phyloP scores from a whole-genome alignment of 2,888 invertebrate species.

The Mythimna lalbum region DNA sequence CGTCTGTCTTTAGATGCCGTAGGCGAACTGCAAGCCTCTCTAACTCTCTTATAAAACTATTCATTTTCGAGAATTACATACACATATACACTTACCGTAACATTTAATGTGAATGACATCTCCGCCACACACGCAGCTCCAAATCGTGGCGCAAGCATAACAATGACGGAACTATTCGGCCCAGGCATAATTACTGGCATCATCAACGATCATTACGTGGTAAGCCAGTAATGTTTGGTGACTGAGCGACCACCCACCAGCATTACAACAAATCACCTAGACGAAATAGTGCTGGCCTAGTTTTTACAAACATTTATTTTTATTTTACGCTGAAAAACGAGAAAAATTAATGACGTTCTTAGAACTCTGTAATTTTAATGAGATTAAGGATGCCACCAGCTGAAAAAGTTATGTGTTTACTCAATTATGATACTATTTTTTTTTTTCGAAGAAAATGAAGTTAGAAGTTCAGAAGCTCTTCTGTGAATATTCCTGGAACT shows the following conservation, averaged over 20 bases:
- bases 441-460: no score
- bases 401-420: neutral
- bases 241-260: slow-evolving; percentile 77
- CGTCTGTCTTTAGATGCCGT: neutral
- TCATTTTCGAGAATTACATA: slow-evolving; percentile 4
- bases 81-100: slow-evolving; percentile 3
- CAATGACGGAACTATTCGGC: slow-evolving; percentile 81
- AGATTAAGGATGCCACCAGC: neutral
- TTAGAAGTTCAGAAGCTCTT: neutral
- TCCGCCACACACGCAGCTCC: slow-evolving; percentile 81
- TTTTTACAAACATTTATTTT: neutral
- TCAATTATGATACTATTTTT: neutral
- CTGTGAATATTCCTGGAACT: neutral
- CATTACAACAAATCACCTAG: slow-evolving; percentile 8
- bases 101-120: slow-evolving; percentile 53
- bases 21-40: neutral
- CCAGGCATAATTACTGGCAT: slow-evolving; percentile 84
- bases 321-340: neutral
- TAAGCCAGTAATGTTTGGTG: slow-evolving; percentile 65
- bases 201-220: slow-evolving; percentile 82
- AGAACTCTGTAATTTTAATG: neutral
- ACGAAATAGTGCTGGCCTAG: slow-evolving; percentile 1
- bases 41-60: neutral
- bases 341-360: neutral
- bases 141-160: slow-evolving; percentile 75